Base-by-base conservation (phyloP, 2,888 invertebrate species). In the Fissipunctia ypsillon region DNA sequence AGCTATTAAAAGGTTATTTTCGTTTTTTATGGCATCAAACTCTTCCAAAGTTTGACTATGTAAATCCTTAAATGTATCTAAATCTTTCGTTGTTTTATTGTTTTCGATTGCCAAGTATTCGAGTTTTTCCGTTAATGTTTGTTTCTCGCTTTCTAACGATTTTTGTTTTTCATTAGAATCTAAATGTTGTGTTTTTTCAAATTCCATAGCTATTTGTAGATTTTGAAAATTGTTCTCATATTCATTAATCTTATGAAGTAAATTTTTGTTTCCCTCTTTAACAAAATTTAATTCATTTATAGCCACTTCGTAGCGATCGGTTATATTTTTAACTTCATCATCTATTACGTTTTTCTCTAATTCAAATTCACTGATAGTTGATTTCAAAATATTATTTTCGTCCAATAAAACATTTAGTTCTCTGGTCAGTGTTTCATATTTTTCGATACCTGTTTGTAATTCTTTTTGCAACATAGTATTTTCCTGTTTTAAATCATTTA, bases 381-480 rank as follows among this genome's bases (percentile, higher is more conserved):
- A 70, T 85, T 82, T 88, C 19, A 92, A 81, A 61, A 85, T 84
- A 68, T 90, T 81, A 80, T 91, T 90, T 78, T 90, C 88, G 45
- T 84, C 85, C 69, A 84, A 84, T 50, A 90, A 73, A n/a, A 69
- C 61, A 69, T 83, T 78, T 31, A 92, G 71, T 81, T 91, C 87
- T 67, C 76, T 79, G 7, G 73, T 69, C 14, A 83, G 73, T 48
- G 63, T 74, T 77, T 85, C 80, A 80, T 86, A 81, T 78, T 88
- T 81, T 52, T 89, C 79, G 10, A 78, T 65, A 31, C 85, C 63
- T 31, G 76, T 81, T 69, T 87, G 72, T 35, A 91, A 71, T 78
- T 91, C 87, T 28, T 80, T 86, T 87, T 91, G 83, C 78, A 91
- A 88, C 6, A 65, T 79, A 45, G 64, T 60, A 69, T 80, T 82